phyloP scores from a whole-genome alignment of 2,888 invertebrate species.

The Sycophila texana region DNA sequence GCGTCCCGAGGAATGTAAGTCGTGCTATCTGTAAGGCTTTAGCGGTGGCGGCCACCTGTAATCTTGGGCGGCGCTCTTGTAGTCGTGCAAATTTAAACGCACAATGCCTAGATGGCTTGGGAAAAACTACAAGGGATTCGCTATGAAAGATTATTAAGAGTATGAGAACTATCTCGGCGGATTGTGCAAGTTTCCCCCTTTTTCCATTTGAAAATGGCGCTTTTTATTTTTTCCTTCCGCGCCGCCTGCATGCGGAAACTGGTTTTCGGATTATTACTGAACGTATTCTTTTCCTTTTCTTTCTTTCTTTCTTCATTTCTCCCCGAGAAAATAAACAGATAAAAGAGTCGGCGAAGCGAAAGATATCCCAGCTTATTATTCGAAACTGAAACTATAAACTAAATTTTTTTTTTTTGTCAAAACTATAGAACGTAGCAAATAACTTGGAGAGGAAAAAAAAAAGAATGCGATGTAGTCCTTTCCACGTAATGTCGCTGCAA shows the following conservation, averaged over 20 bases:
- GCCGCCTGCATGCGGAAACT: no score
- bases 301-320: background rate
- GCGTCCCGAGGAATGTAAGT: slow-evolving; percentile 32
- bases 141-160: slow-evolving; percentile 31
- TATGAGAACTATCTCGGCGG: background rate
- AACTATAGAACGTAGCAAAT: background rate
- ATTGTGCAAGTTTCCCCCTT: background rate
- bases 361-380: no score
- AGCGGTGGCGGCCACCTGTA: slow-evolving; percentile 33
- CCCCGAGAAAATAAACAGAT: background rate
- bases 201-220: no score
- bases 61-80: slow-evolving; percentile 41
- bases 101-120: slow-evolving; percentile 40
- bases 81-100: slow-evolving; percentile 49
- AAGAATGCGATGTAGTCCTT: background rate
- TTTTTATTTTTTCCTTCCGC: background rate
- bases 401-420: background rate
- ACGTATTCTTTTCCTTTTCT: background rate
- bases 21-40: slow-evolving; percentile 51
- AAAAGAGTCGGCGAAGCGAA: background rate
- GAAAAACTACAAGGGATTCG: background rate
- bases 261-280: no score
- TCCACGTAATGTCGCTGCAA: no score
- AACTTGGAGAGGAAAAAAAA: background rate
- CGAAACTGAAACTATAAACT: no score